A percentile compares a stretch with the other conserved stretches of the same genome.
Conservation (phyloP, 2,113 vertebrate species). For the Condylura cristata region DNA sequence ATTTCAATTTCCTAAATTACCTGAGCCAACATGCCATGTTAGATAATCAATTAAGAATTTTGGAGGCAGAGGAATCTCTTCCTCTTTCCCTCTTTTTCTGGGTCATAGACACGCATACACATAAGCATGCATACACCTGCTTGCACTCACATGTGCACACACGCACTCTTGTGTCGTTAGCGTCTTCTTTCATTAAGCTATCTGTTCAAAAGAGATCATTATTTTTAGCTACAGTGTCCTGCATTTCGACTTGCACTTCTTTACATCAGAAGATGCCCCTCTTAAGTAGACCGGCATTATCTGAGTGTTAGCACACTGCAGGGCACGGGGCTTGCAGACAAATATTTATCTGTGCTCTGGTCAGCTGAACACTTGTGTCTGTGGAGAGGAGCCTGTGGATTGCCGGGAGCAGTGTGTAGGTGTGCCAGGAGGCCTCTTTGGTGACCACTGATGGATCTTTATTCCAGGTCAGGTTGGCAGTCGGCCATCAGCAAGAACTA, state of each 20-base stretch:
- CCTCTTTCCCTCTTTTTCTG: not conserved
- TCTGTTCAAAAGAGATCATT: not conserved
- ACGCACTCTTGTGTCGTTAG: not conserved
- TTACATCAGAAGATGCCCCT: not conserved
- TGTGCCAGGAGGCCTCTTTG: not conserved
- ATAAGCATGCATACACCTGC: accelerated
- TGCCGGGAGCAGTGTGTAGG: not conserved
- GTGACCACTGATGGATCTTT: not conserved
- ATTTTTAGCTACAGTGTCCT: conserved; percentile 48
- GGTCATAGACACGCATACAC: accelerated
- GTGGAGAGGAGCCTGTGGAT: not conserved
- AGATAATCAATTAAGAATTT: conserved; percentile 65
- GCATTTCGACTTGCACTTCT: not conserved
- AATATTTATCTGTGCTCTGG: not conserved
- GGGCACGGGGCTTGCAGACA: not conserved
- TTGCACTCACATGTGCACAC: accelerated
- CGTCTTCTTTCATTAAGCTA: not conserved
- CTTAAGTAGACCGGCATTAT: conserved; percentile 43
- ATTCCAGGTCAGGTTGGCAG: not conserved
- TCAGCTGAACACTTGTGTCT: not conserved
- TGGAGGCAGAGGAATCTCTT: accelerated
- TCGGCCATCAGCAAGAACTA: not conserved
- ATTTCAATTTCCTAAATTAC: conserved; percentile 72
- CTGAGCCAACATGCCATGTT: conserved; percentile 56
- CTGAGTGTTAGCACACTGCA: not conserved